These are phyloP conservation scores for Oenanthe oenanthe DNA, from an alignment of 2,113 vertebrate genomes.

Conservation along the genomic window DNA sequence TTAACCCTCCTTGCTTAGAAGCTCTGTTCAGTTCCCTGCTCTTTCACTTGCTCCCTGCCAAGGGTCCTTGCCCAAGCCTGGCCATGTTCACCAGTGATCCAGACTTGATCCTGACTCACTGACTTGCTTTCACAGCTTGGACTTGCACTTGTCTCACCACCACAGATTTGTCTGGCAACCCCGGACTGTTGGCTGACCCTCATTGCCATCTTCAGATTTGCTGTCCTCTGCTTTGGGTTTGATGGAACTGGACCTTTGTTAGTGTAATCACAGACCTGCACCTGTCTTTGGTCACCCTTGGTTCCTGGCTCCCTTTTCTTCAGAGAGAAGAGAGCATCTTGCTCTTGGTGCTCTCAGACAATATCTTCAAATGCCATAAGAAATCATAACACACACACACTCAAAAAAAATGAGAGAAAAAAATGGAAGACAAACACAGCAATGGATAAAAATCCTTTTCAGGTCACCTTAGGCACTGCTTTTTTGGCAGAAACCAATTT, in stretches of 20 bases:
- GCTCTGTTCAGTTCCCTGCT: not conserved
- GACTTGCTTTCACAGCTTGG: not conserved
- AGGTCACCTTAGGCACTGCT: conserved; percentile 57
- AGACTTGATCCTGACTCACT: not conserved
- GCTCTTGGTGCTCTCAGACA: not conserved
- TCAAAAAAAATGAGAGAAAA: not conserved
- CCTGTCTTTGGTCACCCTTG: not conserved
- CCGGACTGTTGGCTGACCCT: not conserved
- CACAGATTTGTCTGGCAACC: not conserved
- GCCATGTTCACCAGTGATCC: not conserved
- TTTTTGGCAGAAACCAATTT: conserved; percentile 43
- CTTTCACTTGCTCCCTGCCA: not conserved
- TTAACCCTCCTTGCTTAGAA: not conserved
- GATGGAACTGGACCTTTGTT: not conserved
- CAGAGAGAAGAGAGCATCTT: not conserved
- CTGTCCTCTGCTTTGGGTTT: not conserved
- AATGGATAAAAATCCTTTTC: not conserved
- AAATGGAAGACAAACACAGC: not conserved
- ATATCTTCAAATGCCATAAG: not conserved
- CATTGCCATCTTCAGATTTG: not conserved
- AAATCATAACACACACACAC: not conserved
- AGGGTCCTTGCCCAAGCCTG: not conserved
- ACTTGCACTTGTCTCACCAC: not conserved
- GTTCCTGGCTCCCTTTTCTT: not conserved
- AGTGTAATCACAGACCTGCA: not conserved